Base-by-base conservation (phyloP, 1,140 invertebrate genomes). In the Bombus waltoni region DNA sequence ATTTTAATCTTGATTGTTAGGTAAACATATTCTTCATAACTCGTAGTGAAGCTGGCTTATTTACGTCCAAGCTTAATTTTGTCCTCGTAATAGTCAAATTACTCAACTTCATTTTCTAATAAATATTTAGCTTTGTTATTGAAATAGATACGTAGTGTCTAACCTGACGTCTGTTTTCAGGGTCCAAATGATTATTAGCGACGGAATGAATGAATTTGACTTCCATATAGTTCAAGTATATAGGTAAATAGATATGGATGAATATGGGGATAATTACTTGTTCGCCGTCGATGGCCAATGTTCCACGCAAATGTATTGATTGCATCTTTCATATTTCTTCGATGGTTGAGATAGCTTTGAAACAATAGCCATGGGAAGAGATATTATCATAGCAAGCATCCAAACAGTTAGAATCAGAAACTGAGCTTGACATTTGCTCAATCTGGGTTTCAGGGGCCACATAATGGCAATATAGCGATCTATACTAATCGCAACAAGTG, bases 381-480 rank as follows among this genome's bases (percentile, higher is more conserved):
- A 98, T 0, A 98, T 98, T 3, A 97, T 95, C 25, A 98, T 93
- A 0, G 98, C 98, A 35, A 98, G 96, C 4, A 96, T 88, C 98
- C 98, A 98, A 18, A 98, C 97, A 6, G 96, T 95, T 1, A 96
- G 94, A 44, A 99, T 98, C 70, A 98, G 96, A 65, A 93, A 53
- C 70, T 93, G 92, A 0, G 97, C 97, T 92, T 96, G 96, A 86
- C 95, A 96, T 92, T 97, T 97, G 9, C 97, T 97, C 92, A 98
- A 96, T 53, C 98, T 96, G 3, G 98, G 98, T 88, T 96, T 95
- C 44, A 99, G 94, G 0, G 98, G 98, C 95, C 97, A 97, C 95
- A 98, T 97, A 81, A 99, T 98, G 28, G 98, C 98, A 91, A 98
- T 96, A 91, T 98, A 98, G 18, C 98, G 96, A 94, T 99, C 98